These are phyloP conservation scores for Micromussa lordhowensis DNA, from an alignment of 92 coral and sea anemone species.

Conservation along the genomic window DNA sequence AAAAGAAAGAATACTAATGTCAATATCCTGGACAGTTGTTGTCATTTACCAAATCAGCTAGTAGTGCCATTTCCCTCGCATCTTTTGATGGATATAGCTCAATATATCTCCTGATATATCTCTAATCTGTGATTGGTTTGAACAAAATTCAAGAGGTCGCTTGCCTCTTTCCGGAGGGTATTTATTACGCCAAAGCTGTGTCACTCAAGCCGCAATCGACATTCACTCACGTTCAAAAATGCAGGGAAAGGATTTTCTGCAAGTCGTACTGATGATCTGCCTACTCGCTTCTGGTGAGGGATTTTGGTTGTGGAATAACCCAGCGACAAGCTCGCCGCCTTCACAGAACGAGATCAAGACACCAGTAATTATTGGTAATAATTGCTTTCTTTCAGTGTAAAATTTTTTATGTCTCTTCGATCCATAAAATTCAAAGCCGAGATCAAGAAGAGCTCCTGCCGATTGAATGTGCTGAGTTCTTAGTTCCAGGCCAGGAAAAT, in stretches of 20 bases:
- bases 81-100: background rate
- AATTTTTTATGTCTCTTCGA: background rate
- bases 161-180: background rate
- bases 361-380: constrained; percentile 33
- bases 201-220: background rate
- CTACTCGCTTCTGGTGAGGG: background rate
- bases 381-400: background rate
- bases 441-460: background rate
- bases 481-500: background rate
- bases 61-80: constrained; percentile 1
- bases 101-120: background rate
- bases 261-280: background rate
- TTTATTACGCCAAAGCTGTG: background rate
- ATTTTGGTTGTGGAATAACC: constrained; percentile 25
- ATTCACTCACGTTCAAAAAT: background rate
- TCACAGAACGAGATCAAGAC: constrained; percentile 15
- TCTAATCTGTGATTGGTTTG: constrained; percentile 5
- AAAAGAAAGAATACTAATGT: background rate
- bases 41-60: background rate
- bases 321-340: constrained; percentile 7
- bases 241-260: background rate
- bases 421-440: background rate
- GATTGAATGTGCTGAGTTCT: background rate
- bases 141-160: background rate
- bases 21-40: too few relatives aligned